phyloP scores from a whole-genome alignment of 2,113 vertebrate species.

The Coptodon rendalli region DNA sequence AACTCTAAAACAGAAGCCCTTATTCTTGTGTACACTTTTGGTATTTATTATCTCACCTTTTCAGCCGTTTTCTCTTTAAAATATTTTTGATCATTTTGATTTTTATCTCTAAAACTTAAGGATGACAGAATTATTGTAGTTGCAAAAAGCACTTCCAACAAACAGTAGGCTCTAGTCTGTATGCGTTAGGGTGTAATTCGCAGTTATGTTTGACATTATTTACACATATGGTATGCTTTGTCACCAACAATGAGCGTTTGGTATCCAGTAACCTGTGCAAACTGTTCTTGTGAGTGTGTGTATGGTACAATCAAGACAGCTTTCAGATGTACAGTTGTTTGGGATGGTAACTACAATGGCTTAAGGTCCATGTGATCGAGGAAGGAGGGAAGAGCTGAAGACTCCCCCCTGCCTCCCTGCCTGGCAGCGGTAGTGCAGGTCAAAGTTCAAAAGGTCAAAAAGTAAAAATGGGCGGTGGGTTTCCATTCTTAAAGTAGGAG shows the following conservation, averaged over 20 bases:
- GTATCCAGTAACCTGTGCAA: constrained; percentile 28
- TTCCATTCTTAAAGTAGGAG: constrained; percentile 66
- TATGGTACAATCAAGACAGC: constrained; percentile 59
- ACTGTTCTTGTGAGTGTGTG: constrained; percentile 25
- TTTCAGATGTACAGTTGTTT: constrained; percentile 51
- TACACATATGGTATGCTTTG: constrained; percentile 29
- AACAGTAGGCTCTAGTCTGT: constrained; percentile 38
- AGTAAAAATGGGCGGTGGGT: constrained; percentile 65
- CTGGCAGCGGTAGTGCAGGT: constrained; percentile 74
- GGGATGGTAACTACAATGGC: constrained; percentile 68
- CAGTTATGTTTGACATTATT: constrained; percentile 38
- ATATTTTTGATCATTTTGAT: constrained; percentile 18
- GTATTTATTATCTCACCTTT: constrained; percentile 58
- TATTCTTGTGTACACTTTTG: constrained; percentile 61
- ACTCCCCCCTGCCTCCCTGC: constrained; percentile 39
- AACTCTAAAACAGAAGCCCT: constrained; percentile 65
- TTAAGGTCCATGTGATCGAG: constrained; percentile 68
- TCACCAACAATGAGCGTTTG: constrained; percentile 24
- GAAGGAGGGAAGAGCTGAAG: constrained; percentile 14
- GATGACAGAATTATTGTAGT: constrained; percentile 31
- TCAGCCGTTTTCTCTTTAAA: constrained; percentile 24
- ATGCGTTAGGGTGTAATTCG: constrained; percentile 21
- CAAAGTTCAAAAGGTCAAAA: constrained; percentile 71
- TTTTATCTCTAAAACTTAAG: constrained; percentile 54
- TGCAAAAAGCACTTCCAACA: constrained; percentile 56